Evolutionary conservation across 2,797 vertebrate genomes (phyloP).

Genomic region (Epinephelus awoara): DNA sequence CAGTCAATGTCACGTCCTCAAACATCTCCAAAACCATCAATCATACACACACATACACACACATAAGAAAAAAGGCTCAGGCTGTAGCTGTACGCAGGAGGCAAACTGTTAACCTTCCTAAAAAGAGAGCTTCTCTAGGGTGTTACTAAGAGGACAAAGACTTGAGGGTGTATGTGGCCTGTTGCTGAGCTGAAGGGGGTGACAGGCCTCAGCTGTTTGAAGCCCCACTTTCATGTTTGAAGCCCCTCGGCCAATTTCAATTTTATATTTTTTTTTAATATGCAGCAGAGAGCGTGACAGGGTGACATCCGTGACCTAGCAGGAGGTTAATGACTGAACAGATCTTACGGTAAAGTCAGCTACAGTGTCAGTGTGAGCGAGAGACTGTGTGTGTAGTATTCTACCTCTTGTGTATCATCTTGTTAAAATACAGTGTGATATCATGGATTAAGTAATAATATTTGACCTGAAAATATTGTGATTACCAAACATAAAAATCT

Average conservation of each 20-base stretch:
- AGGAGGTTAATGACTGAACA: constrained; percentile 41
- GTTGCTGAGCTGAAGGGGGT: constrained; percentile 31
- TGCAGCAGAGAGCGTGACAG: constrained; percentile 39
- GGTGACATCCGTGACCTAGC: constrained; percentile 53
- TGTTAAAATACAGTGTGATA: neutral
- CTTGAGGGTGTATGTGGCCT: constrained; percentile 34
- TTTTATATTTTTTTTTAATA: neutral
- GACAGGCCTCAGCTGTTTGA: constrained; percentile 44
- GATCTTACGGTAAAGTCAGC: constrained; percentile 8
- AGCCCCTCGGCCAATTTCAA: constrained; percentile 11
- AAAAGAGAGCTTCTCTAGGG: constrained; percentile 14
- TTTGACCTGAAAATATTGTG: neutral
- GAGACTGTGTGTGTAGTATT: neutral
- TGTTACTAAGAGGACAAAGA: constrained; percentile 3
- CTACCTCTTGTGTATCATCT: neutral
- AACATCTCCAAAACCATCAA: constrained; percentile 40
- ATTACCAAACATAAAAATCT: neutral
- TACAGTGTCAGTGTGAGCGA: neutral
- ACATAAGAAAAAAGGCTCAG: constrained; percentile 17
- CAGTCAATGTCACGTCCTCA: constrained; percentile 34
- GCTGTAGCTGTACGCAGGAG: constrained; percentile 44
- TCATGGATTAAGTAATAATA: neutral
- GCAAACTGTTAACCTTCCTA: constrained; percentile 41
- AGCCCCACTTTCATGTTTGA: constrained; percentile 24
- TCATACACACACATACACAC: constrained; percentile 15